Evolutionary conservation across 2,888 invertebrate species (phyloP).

Genomic region (Thecocarcelia acutangulata): DNA sequence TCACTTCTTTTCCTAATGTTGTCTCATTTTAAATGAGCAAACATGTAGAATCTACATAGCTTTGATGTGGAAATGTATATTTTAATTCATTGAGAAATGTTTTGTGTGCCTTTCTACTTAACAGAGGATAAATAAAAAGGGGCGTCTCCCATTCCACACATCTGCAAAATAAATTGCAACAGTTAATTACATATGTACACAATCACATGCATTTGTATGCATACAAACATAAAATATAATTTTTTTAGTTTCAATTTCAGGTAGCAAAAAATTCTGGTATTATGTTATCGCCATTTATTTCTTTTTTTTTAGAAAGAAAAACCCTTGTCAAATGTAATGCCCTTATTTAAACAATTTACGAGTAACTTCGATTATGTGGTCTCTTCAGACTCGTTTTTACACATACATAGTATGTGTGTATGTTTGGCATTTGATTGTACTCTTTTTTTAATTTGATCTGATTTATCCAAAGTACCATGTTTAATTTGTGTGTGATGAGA

Average conservation of each 20-base stretch:
- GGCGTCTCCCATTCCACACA: conserved; percentile 55
- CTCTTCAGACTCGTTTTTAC: not conserved
- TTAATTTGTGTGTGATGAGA: conserved; percentile 71
- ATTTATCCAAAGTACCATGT: conserved; percentile 17
- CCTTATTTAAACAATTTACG: conserved; percentile 29
- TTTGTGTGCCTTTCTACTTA: conserved; percentile 17
- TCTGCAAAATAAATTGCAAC: conserved; percentile 28
- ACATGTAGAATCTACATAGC: not conserved
- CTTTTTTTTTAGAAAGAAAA: conserved; percentile 17
- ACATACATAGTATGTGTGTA: conserved; percentile 3
- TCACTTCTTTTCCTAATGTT: conserved; percentile 37
- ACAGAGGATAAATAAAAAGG: conserved; percentile 34
- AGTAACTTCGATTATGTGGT: not conserved
- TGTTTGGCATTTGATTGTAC: conserved; percentile 16
- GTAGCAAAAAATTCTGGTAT: conserved; percentile 28
- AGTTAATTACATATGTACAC: not conserved
- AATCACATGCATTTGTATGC: too few relatives aligned
- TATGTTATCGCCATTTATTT: conserved; percentile 39
- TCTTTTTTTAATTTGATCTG: conserved; percentile 19
- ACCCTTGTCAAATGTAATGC: conserved; percentile 51
- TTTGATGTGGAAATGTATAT: not conserved
- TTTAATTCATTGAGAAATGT: conserved; percentile 35
- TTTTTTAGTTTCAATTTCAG: conserved; percentile 44
- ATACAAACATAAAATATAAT: conserved; percentile 1
- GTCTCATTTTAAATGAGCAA: conserved; percentile 39